Evolutionary conservation across 2,113 vertebrate genomes (phyloP).

Genomic region (Xyliphius kryptos): DNA sequence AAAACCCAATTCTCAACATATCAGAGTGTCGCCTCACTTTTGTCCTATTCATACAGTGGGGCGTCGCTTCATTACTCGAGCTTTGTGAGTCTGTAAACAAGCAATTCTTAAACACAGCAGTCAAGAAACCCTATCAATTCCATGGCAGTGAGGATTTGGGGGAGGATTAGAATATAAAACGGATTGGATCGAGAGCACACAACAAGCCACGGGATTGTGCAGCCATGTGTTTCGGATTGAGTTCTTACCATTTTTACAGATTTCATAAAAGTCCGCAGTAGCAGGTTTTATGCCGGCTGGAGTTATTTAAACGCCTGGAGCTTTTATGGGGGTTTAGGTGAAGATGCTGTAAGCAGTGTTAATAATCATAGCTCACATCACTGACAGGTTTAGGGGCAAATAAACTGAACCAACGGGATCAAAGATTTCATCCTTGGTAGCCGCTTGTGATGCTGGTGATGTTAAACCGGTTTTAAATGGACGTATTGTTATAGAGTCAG

Average conservation of each 20-base stretch:
- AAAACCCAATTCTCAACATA: slow-evolving; percentile 25
- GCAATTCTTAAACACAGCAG: slow-evolving; percentile 12
- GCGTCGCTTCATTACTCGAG: slow-evolving; percentile 13
- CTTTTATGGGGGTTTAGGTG: slow-evolving; percentile 5
- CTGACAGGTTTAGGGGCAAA: no score
- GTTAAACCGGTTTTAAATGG: no score
- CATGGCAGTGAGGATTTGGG: not conserved
- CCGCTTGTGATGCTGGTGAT: no score
- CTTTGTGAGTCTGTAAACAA: slow-evolving; percentile 30
- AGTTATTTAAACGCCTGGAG: not conserved
- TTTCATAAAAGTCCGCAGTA: slow-evolving; percentile 7
- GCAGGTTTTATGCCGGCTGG: slow-evolving; percentile 4
- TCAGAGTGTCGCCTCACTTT: slow-evolving; percentile 1
- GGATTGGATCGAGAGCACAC: not conserved
- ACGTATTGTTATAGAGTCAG: no score
- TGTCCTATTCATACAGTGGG: slow-evolving; percentile 14
- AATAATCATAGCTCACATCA: no score
- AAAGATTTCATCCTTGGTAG: no score
- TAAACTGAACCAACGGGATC: not conserved
- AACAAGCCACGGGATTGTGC: not conserved
- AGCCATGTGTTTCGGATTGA: slow-evolving; percentile 20
- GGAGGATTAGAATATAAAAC: slow-evolving; percentile 15
- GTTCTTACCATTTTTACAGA: slow-evolving; percentile 1
- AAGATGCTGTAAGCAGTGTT: not conserved
- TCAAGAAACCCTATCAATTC: slow-evolving; percentile 15